Evolutionary conservation across 2,113 vertebrate species (phyloP), one percentile per base, ranked within the genome.

Genomic region (Anolis carolinensis): DNA sequence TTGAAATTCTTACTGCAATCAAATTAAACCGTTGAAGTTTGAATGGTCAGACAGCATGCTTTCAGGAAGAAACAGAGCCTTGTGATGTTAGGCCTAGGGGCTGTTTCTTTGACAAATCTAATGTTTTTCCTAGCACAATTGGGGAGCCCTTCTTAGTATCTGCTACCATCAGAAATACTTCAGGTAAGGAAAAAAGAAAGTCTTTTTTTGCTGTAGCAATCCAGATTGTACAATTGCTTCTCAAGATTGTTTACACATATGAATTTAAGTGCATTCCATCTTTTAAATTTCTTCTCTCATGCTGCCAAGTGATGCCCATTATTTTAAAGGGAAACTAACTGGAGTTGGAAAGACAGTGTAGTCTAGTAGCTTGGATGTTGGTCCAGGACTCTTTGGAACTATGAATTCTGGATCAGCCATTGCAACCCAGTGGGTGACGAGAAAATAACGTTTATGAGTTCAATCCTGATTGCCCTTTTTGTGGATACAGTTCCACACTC

Each of bases 1-100:
- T 81, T 90, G 55, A 81, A 90, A 93, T 91, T 88, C 44, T 82
- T 93, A 76, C 86, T 13, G 3, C n/a, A 90, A 90, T 79, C 68
- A 87, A 94, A 90, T 86, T 88, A 70, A 91, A 88, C 88, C 74
- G 21, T 14, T 62, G 55, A 90, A 70, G 18, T 59, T 74, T 50
- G 81, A 84, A 80, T 0, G 81, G 11, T 18, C n/a, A 68, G 5
- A 36, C 23, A 85, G 23, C 11, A 62, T 25, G 36, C n/a, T 5
- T 36, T 18, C 44, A 39, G 11, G 14, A 48, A 14, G 67, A 27
- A 75, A 72, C 11, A 5, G 1, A 52, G 21, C 52, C 7, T 8
- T 20, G 21, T 30, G 34, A 71, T 63, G 13, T 50, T 23, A 32
- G 30, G 72, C 39, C 36, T 71, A 74, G 63, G 18, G 7, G 27